Base-by-base conservation (phyloP, 92 coral and sea anemone genomes). In the Muricea muricata region DNA sequence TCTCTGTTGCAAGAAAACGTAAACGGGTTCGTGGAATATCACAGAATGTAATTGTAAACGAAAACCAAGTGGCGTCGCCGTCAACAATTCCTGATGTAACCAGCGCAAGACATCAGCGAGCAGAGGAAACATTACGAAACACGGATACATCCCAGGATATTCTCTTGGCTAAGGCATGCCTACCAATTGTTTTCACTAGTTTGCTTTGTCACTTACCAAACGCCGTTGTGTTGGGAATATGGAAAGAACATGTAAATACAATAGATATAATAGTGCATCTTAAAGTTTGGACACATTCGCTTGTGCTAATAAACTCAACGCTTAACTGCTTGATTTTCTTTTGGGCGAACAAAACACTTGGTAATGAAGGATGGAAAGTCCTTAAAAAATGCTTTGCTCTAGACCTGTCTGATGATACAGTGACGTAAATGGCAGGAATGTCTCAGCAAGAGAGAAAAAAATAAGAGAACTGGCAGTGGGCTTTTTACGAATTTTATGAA, bases 311-410 rank as follows among this genome's bases (percentile, higher is more conserved):
- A 35, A 60, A 60, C 68, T 60, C 68, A n/a, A 60, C 68, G 13
- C n/a, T 60, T 6, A 60, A 60, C 68, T 60, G 68, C n/a, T n/a
- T 60, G 15, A 60, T 60, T 60, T 60, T 60, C 33, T 60, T 60
- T 30, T 60, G 68, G 68, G 33, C 34, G 28, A 60, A 60, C 68
- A 60, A 60, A 60, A 29, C 68, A 60, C 68, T 60, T 30, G 68
- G 68, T 29, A 21, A 60, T 24, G 68, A 25, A 60, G 68, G 68
- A 29, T 29, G 34, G 1, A 25, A 60, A 25, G 60, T 52, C 60
- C 60, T 52, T 52, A 52, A 52, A 25, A 23, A 52, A 52, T 52
- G 23, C 4, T 20, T 52, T 52, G 23, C 24, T 52, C 23, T 23
- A 52, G 20, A 52, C 20, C 26, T 52, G 26, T 52, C 60, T 1